Percentiles rank a stretch among this genome's conserved stretches.
These are phyloP conservation scores for Daubentonia madagascariensis DNA, from an alignment of 2,113 vertebrate genomes.

Conservation along the genomic window DNA sequence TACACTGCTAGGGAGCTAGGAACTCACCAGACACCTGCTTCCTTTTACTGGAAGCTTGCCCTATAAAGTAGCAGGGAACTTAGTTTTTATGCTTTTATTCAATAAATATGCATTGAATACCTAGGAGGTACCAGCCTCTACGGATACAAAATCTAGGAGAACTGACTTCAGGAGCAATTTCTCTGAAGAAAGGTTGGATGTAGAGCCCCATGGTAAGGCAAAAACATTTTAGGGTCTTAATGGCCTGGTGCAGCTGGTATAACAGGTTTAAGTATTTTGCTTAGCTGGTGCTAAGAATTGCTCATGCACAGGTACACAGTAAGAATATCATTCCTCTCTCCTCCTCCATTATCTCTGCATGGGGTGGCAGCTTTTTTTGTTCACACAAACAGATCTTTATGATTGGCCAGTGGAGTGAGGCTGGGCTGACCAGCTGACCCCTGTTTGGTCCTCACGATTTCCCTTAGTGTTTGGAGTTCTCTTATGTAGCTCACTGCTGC, in stretches of 20 bases:
- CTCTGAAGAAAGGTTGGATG: not conserved
- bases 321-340: not conserved
- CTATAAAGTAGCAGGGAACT: not conserved
- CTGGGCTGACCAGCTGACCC: not conserved
- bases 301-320: not conserved
- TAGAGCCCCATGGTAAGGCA: not conserved
- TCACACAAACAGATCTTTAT: not conserved
- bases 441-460: not conserved
- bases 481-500: not conserved
- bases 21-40: not conserved
- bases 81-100: constrained; percentile 9
- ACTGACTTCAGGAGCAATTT: not conserved
- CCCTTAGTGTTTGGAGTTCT: not conserved
- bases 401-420: not conserved
- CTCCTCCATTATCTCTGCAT: not conserved
- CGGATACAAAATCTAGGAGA: not conserved
- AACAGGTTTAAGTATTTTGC: not conserved
- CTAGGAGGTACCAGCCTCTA: not conserved
- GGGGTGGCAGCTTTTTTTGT: not conserved
- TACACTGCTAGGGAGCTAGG: not conserved
- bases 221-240: not conserved
- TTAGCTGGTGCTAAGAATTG: not conserved
- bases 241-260: not conserved
- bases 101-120: not conserved
- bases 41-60: not conserved